phyloP scores from a whole-genome alignment of 1,140 invertebrate species.

The Stratiolaelaps scimitus region DNA sequence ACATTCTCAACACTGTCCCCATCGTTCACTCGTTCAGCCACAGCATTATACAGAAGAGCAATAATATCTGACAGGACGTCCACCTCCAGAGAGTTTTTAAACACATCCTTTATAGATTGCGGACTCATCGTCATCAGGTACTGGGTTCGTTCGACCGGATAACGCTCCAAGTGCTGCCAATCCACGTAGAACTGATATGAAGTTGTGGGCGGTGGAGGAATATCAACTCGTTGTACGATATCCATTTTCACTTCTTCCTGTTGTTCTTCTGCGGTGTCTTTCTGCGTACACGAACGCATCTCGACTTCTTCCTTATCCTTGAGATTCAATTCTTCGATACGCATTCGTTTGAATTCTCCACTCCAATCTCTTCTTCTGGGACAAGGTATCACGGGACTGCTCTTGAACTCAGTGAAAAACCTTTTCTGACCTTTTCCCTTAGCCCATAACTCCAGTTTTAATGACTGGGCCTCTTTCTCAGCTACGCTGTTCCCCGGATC shows the following conservation, averaged over 20 bases:
- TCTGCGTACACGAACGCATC: too few relatives aligned
- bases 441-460: constrained; percentile 37
- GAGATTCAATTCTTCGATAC: constrained; percentile 4
- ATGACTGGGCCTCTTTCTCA: constrained; percentile 39
- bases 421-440: background rate
- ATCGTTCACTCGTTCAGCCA: constrained; percentile 31
- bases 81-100: constrained; percentile 41
- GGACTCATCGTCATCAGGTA: constrained; percentile 38
- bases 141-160: constrained; percentile 38
- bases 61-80: constrained; percentile 40
- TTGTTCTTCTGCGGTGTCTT: background rate
- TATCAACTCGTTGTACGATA: constrained; percentile 39
- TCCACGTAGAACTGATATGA: constrained; percentile 42
- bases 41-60: constrained; percentile 36
- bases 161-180: constrained; percentile 40
- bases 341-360: constrained; percentile 16
- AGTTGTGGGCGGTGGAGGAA: constrained; percentile 36
- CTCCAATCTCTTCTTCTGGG: constrained; percentile 4
- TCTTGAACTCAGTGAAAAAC: constrained; percentile 10
- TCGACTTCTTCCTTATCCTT: background rate
- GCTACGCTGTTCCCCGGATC: constrained; percentile 55
- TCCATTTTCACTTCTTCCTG: constrained; percentile 46
- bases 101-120: constrained; percentile 35
- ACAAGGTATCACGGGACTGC: constrained; percentile 1
- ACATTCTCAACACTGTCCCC: constrained; percentile 33